Conservation (phyloP, 2,797 vertebrate genomes). For the Myiotriccus ornatus region DNA sequence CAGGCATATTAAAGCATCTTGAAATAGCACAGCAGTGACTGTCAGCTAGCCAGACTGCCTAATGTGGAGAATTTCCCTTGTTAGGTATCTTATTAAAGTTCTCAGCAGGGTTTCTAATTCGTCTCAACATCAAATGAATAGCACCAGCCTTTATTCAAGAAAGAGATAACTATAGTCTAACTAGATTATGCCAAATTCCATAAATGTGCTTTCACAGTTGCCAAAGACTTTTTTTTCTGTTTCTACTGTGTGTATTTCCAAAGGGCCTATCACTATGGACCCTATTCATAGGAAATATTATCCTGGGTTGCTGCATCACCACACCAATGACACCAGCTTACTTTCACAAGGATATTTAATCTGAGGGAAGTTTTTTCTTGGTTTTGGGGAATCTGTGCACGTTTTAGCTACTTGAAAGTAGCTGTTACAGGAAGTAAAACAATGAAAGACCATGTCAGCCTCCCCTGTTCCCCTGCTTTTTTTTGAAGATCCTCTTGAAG, state of each 20-base stretch:
- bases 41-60: slow-evolving; percentile 50
- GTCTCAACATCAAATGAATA: slow-evolving; percentile 48
- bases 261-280: not conserved
- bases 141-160: slow-evolving; percentile 27
- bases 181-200: slow-evolving; percentile 30
- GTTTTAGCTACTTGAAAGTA: not conserved
- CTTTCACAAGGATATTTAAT: slow-evolving; percentile 21
- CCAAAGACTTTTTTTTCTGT: not conserved
- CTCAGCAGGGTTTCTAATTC: slow-evolving; percentile 42
- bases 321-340: not conserved
- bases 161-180: slow-evolving; percentile 14
- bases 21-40: slow-evolving; percentile 46
- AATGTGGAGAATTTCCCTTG: slow-evolving; percentile 50
- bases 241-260: not conserved
- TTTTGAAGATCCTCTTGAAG: not conserved
- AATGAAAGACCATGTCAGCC: not conserved
- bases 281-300: not conserved
- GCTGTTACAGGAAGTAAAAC: not conserved
- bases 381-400: not conserved
- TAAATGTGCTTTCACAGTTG: slow-evolving; percentile 3
- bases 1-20: slow-evolving; percentile 25
- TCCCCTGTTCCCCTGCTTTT: not conserved
- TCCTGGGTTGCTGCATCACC: not conserved
- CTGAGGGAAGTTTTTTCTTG: not conserved
- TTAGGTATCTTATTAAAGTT: slow-evolving; percentile 65